phyloP scores from a whole-genome alignment of 2,113 vertebrate species.

The Pelvicachromis taeniatus region DNA sequence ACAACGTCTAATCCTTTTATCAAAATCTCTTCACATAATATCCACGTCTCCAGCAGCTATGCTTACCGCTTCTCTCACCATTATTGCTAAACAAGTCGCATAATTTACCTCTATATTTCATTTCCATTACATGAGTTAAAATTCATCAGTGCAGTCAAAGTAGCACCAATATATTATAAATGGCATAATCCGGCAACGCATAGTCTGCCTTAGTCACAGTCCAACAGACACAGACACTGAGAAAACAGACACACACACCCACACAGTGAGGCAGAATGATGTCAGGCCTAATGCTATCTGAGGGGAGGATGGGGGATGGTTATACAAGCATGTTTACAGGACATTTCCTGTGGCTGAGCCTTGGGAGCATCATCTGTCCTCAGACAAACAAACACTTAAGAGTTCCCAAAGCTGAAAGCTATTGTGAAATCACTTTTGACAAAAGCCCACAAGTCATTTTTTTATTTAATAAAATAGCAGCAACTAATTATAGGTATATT shows the following conservation, averaged over 20 bases:
- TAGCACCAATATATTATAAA: constrained; percentile 25
- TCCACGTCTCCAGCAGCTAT: not conserved
- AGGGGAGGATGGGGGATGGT: constrained; percentile 57
- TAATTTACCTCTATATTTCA: constrained; percentile 15
- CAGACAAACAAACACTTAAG: constrained; percentile 62
- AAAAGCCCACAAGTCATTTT: not conserved
- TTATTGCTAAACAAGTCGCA: constrained; percentile 35
- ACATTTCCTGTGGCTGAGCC: constrained; percentile 72
- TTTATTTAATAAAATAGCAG: constrained; percentile 2
- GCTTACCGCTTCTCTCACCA: not conserved
- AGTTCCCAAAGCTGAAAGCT: constrained; percentile 37
- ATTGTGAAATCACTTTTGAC: not conserved
- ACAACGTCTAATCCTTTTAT: constrained; percentile 48
- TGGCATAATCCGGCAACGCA: constrained; percentile 27
- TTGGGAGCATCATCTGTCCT: constrained; percentile 64
- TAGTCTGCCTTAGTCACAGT: constrained; percentile 3
- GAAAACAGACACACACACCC: constrained; percentile 25
- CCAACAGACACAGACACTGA: not conserved
- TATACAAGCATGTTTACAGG: constrained; percentile 73
- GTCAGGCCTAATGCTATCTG: constrained; percentile 57
- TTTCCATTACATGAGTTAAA: constrained; percentile 29
- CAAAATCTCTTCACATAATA: constrained; percentile 36
- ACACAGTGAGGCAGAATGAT: constrained; percentile 32
- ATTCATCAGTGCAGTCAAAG: constrained; percentile 28
- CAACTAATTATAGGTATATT: not conserved